These are phyloP conservation scores for Acanthosoma haemorrhoidale DNA, from an alignment of 2,888 invertebrate genomes.

Conservation along the genomic window DNA sequence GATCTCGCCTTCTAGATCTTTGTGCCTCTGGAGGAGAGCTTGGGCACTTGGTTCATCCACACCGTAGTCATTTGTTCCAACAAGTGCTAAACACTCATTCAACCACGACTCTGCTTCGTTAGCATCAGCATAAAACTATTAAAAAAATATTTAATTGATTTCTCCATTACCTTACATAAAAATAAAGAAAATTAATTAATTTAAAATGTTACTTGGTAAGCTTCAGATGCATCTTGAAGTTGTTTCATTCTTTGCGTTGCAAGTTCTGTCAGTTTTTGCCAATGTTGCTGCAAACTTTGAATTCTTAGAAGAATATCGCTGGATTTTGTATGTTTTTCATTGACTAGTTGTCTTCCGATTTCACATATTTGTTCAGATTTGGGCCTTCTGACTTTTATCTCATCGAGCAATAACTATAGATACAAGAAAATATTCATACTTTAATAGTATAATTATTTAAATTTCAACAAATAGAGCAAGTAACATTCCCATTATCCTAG, in stretches of 20 bases:
- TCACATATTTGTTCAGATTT: slow-evolving; percentile 65
- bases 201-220: slow-evolving; percentile 64
- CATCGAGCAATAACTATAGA: slow-evolving; percentile 61
- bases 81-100: slow-evolving; percentile 88
- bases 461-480: no score
- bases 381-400: slow-evolving; percentile 72
- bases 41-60: slow-evolving; percentile 87
- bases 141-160: slow-evolving; percentile 1
- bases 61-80: slow-evolving; percentile 84
- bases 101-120: slow-evolving; percentile 98
- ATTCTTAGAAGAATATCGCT: slow-evolving; percentile 76
- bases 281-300: slow-evolving; percentile 72
- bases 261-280: slow-evolving; percentile 81
- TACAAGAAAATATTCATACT: no score
- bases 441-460: no score
- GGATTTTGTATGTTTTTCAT: slow-evolving; percentile 74
- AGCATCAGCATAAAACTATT: slow-evolving; percentile 87
- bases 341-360: slow-evolving; percentile 66
- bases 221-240: slow-evolving; percentile 81
- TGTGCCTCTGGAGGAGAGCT: slow-evolving; percentile 79
- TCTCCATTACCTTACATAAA: no score
- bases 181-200: no score
- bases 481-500: no score
- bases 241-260: slow-evolving; percentile 68
- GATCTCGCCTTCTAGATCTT: slow-evolving; percentile 80